Evolutionary conservation across 1,140 invertebrate species (phyloP).

Genomic region (Heliconius hewitsoni): DNA sequence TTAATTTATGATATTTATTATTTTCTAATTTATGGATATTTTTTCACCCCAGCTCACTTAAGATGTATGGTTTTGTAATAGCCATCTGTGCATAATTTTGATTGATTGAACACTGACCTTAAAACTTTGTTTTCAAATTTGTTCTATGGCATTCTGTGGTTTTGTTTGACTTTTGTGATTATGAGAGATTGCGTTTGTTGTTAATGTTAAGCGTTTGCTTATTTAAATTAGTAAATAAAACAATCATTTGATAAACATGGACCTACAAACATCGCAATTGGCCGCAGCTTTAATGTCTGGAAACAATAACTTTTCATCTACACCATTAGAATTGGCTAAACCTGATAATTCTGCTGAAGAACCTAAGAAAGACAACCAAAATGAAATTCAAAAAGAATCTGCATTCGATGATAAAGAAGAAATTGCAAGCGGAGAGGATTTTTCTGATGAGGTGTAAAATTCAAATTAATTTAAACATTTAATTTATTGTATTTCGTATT

Average conservation of each 20-base stretch:
- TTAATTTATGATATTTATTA: no score
- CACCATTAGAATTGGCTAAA: constrained; percentile 38
- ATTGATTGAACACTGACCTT: no score
- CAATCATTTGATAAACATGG: constrained; percentile 46
- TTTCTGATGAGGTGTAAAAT: constrained; percentile 80
- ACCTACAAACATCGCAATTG: constrained; percentile 74
- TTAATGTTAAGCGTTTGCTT: background rate
- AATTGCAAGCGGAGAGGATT: constrained; percentile 81
- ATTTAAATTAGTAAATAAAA: background rate
- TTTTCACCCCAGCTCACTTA: no score
- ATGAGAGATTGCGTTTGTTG: background rate
- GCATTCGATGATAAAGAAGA: constrained; percentile 82
- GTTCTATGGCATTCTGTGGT: background rate
- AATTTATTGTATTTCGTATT: background rate
- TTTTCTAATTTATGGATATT: no score
- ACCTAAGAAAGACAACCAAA: constrained; percentile 54
- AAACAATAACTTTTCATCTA: constrained; percentile 46
- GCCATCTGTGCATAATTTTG: no score
- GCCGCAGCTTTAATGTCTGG: constrained; percentile 75
- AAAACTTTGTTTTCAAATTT: no score
- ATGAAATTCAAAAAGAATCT: constrained; percentile 51
- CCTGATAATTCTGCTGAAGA: constrained; percentile 46
- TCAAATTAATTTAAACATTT: constrained; percentile 15
- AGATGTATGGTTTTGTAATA: no score
- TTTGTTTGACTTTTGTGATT: background rate